Base-by-base conservation (phyloP, 2,113 vertebrate species). In the Pituophis catenifer region DNA sequence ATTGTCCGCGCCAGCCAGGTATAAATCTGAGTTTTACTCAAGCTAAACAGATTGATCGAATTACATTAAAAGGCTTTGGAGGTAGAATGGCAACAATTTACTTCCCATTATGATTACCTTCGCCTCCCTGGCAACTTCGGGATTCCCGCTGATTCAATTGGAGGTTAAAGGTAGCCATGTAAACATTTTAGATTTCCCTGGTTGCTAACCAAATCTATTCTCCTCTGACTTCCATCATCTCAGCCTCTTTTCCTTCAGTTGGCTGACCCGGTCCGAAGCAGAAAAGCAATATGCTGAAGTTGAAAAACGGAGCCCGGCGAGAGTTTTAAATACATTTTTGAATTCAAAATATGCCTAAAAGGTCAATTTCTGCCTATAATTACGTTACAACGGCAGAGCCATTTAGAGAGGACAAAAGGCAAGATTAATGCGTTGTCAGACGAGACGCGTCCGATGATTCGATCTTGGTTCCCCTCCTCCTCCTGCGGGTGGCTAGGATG, bases 311-410 rank as follows among this genome's bases (percentile, higher is more conserved):
- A 97, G 97, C 94, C 97, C 97, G 96, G 95, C 97, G 97, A 97
- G 97, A 96, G 97, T 96, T 98, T 98, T 97, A 98, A 98, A 98
- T 97, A 98, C 96, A 97, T 97, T 97, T 97, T 96, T 0, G 97
- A 98, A 98, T 98, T 97, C 97, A 96, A 98, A 98, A 97, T 97
- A 97, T 97, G 97, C 98, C 97, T 98, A 97, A 98, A 98, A 98
- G 97, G 97, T 98, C 98, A 98, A 97, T 98, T 98, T 98, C 96
- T 96, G 96, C 96, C 70, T 97, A 97, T 98, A 98, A 98, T 98
- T 97, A 97, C 95, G 96, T 97, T 98, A 97, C 97, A 98, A 97
- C 96, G 95, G 96, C 95, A 96, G 96, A 97, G 96, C 95, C 97
- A 96, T 97, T 90, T 97, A 97, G 97, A 95, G 96, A 96, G 98